Evolutionary conservation across 2,888 invertebrate genomes (phyloP).

Genomic region (Tromatobia lineatoria): DNA sequence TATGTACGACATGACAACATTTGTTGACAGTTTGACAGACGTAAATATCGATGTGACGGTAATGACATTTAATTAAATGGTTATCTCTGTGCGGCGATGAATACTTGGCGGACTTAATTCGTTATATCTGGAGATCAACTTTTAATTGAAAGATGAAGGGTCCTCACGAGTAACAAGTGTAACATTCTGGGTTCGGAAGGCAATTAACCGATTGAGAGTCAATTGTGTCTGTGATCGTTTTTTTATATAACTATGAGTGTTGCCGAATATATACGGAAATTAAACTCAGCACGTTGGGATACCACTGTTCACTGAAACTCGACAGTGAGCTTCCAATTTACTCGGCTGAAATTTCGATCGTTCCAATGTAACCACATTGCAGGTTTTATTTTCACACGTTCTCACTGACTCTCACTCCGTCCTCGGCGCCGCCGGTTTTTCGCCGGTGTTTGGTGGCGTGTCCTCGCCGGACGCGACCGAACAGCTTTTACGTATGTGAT

Average conservation of each 20-base stretch:
- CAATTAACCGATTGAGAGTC: neutral
- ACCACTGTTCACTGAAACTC: neutral
- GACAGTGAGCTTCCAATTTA: neutral
- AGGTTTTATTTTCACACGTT: conserved; percentile 10
- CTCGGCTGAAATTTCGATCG: conserved; percentile 31
- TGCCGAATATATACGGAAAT: neutral
- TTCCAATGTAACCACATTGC: conserved; percentile 45
- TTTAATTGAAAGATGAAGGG: conserved; percentile 1
- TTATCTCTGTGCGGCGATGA: neutral
- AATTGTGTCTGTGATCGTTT: neutral
- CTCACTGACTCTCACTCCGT: conserved; percentile 9
- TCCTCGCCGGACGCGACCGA: conserved; percentile 8
- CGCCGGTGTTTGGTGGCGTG: conserved; percentile 9
- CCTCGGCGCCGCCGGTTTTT: conserved; percentile 15
- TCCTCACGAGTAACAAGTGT: neutral
- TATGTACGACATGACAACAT: neutral
- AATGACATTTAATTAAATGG: neutral
- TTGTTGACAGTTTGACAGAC: neutral
- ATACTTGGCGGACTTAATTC: neutral
- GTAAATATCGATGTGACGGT: too few relatives aligned
- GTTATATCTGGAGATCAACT: neutral
- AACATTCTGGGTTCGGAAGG: neutral
- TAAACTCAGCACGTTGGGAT: neutral
- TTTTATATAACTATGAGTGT: neutral
- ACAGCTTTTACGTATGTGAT: conserved; percentile 40